phyloP scores from a whole-genome alignment of 2,113 vertebrate species.

The Paedocypris sp. region DNA sequence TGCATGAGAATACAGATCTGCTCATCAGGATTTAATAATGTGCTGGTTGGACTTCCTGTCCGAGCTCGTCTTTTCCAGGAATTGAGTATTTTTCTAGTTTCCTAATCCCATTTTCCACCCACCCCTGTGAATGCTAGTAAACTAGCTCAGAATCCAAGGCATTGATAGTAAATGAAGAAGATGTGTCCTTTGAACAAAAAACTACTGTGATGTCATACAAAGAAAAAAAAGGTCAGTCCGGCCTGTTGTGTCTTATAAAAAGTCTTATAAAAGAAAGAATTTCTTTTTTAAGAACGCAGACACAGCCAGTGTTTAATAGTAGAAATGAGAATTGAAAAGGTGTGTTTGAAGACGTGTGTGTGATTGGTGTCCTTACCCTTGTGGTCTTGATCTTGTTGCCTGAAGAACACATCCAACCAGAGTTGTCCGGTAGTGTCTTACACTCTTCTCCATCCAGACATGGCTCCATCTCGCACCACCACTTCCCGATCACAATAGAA shows the following conservation, averaged over 20 bases:
- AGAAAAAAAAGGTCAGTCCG: not conserved
- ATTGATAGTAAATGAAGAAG: not conserved
- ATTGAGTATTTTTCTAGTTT: not conserved
- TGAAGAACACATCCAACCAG: constrained; percentile 73
- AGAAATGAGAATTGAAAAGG: no score
- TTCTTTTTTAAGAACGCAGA: not conserved
- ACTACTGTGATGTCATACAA: not conserved
- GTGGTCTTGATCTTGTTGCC: constrained; percentile 75
- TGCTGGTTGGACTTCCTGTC: not conserved
- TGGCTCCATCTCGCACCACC: constrained; percentile 80
- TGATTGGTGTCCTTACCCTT: constrained; percentile 49
- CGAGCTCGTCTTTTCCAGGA: not conserved
- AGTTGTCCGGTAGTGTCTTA: constrained; percentile 74
- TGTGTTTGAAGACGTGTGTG: not conserved
- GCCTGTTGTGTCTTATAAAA: no score
- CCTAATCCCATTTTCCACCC: no score
- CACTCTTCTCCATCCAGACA: constrained; percentile 74
- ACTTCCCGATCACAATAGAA: constrained; percentile 72
- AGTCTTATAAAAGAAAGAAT: not conserved
- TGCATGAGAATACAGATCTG: not conserved
- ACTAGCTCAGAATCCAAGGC: no score
- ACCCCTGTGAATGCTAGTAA: no score
- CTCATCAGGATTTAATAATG: constrained; percentile 4
- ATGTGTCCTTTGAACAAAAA: not conserved
- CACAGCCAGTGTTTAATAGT: not conserved